Evolutionary conservation across 2,888 invertebrate genomes (phyloP).

Genomic region (Ormyrus nitidulus): DNA sequence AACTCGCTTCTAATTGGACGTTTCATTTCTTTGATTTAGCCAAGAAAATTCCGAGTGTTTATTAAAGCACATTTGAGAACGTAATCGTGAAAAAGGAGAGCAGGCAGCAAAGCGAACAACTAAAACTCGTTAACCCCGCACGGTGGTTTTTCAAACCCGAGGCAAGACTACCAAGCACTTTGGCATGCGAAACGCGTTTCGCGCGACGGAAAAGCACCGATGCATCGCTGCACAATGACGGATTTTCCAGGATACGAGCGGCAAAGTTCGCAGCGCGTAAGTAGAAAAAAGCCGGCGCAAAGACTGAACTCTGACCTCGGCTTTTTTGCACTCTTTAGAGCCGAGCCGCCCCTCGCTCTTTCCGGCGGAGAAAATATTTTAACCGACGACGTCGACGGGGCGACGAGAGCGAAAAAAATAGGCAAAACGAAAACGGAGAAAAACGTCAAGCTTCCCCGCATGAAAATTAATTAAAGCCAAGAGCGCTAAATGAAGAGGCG

Average conservation of each 20-base stretch:
- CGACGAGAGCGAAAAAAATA: conserved; percentile 5
- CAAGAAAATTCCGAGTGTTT: too few relatives aligned
- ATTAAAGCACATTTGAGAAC: too few relatives aligned
- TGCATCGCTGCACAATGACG: conserved; percentile 35
- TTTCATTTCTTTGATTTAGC: too few relatives aligned
- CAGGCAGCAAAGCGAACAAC: too few relatives aligned
- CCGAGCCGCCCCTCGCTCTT: neutral
- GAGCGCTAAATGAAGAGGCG: conserved; percentile 51
- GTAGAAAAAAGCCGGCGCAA: conserved; percentile 42
- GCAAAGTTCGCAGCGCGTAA: conserved; percentile 21
- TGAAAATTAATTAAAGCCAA: conserved; percentile 55
- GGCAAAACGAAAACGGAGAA: conserved; percentile 15
- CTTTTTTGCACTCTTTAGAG: neutral
- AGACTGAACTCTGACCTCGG: conserved; percentile 42
- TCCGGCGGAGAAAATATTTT: conserved; percentile 40
- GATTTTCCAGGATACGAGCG: conserved; percentile 4
- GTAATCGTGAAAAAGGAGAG: too few relatives aligned
- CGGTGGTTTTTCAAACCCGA: too few relatives aligned
- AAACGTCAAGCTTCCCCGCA: conserved; percentile 24
- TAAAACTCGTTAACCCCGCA: too few relatives aligned
- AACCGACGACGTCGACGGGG: conserved; percentile 26
- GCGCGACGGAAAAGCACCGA: neutral
- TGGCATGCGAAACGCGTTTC: conserved; percentile 8
- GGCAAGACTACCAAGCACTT: neutral
- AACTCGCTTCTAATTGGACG: too few relatives aligned